These are phyloP conservation scores for Equus przewalskii DNA, from an alignment of 2,113 vertebrate species.

Conservation along the genomic window DNA sequence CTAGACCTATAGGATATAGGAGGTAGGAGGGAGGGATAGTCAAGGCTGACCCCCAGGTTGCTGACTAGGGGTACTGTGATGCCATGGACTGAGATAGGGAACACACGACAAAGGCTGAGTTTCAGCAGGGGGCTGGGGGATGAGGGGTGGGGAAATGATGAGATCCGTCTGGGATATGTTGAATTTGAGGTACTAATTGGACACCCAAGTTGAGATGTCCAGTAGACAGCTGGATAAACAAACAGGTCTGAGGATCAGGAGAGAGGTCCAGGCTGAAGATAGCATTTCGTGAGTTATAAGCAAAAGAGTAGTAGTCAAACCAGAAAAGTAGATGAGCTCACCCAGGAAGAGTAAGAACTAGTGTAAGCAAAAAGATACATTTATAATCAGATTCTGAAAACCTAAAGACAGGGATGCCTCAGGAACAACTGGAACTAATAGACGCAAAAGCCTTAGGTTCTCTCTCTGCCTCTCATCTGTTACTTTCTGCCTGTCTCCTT, in stretches of 20 bases:
- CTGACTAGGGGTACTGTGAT: not conserved
- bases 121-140: not conserved
- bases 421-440: not conserved
- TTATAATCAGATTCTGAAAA: conserved; percentile 39
- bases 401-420: not conserved
- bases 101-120: not conserved
- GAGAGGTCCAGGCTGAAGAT: not conserved
- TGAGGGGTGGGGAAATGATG: not conserved
- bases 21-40: not conserved
- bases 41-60: not conserved
- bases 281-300: conserved; percentile 41
- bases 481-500: not conserved
- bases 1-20: not conserved
- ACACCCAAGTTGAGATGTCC: not conserved
- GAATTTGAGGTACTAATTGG: not conserved
- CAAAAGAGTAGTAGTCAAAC: not conserved
- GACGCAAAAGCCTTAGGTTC: not conserved
- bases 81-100: not conserved
- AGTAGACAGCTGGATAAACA: not conserved
- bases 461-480: not conserved
- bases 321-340: conserved; percentile 1
- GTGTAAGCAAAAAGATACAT: conserved; percentile 32
- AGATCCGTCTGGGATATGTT: conserved; percentile 8
- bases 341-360: not conserved
- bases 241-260: not conserved